Base-by-base conservation (phyloP, 2,888 invertebrate species). In the Meta bourneti region DNA sequence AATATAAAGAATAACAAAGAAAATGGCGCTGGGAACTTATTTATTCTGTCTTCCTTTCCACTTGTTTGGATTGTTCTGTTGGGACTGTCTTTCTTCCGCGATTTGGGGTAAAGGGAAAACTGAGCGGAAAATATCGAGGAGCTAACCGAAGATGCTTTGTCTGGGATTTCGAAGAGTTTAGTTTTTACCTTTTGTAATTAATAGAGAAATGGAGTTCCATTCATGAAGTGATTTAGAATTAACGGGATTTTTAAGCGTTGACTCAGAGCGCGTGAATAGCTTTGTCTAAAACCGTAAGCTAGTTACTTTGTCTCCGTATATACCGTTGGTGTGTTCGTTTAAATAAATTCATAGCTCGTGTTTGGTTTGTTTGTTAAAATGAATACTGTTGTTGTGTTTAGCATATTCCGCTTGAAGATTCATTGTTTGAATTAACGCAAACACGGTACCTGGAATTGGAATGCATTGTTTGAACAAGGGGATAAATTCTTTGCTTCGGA, bases 11-110 rank as follows among this genome's bases (percentile, higher is more conserved):
- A 61, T 9, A 16, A 16, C 61, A 61, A 16, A 9, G 61, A 16
- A 79, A 79, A 79, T 79, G 87, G 72, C 54, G 87, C 69, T 48
- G 16, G 20, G 71, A 87, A 87, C 78, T 78, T 86, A 86, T 86
- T 86, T 86, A 78, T 86, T 86, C 78, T 78, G 49, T n/a, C 19
- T 20, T 19, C 69, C 51, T 51, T 13, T n/a, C 6, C n/a, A 2
- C 19, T 82, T 6, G 7, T 20, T 9, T 6, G 0, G 20, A 16
- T 61, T 61, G 61, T 11, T 7, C 5, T 61, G 7, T 61, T 11
- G 16, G 34, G 34, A 34, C 34, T 34, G 34, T 34, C 34, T 34
- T 34, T 34, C 34, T 34, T 34, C 34, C 34, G 34, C 34, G 34
- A 34, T 34, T 34, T 34, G 34, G 34, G 34, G 34, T 34, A 34